Conservation (phyloP, 2,113 vertebrate species). For the Arothron firmamentum region DNA sequence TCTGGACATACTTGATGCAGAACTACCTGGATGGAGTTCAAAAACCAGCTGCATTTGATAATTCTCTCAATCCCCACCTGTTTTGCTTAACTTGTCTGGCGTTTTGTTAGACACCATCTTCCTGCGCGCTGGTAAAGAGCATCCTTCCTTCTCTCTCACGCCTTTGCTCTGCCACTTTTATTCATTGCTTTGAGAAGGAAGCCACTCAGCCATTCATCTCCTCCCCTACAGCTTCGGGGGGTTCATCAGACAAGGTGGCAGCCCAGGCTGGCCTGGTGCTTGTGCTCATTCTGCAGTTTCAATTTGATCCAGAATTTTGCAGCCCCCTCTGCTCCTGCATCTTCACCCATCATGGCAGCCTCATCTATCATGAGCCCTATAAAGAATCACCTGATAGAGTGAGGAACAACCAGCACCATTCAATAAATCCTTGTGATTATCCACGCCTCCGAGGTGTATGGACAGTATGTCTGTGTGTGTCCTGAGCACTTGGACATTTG, state of each 20-base stretch:
- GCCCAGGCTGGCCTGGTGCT: constrained; percentile 16
- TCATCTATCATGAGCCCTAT: constrained; percentile 67
- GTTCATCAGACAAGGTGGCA: constrained; percentile 62
- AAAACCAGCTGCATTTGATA: too few relatives aligned
- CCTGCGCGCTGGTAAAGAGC: background rate
- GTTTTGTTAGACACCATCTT: constrained; percentile 11
- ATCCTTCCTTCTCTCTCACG: constrained; percentile 20
- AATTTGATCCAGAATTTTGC: constrained; percentile 42
- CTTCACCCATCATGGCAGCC: constrained; percentile 50
- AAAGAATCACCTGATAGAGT: constrained; percentile 70
- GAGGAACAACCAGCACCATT: constrained; percentile 65
- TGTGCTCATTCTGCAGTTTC: constrained; percentile 52
- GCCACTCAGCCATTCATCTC: constrained; percentile 57
- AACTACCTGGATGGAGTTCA: too few relatives aligned
- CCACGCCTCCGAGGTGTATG: constrained; percentile 61
- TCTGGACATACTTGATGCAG: too few relatives aligned
- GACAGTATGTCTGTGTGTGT: constrained; percentile 28
- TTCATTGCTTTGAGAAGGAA: constrained; percentile 17
- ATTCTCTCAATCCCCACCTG: too few relatives aligned
- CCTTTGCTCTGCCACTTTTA: constrained; percentile 5
- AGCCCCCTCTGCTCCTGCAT: constrained; percentile 37
- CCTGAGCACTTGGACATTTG: constrained; percentile 41
- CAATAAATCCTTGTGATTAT: constrained; percentile 77
- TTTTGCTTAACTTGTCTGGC: constrained; percentile 8
- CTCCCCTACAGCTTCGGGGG: constrained; percentile 50